Conservation (phyloP, 2,888 invertebrate genomes). For the Cryptophagus acutangulus region DNA sequence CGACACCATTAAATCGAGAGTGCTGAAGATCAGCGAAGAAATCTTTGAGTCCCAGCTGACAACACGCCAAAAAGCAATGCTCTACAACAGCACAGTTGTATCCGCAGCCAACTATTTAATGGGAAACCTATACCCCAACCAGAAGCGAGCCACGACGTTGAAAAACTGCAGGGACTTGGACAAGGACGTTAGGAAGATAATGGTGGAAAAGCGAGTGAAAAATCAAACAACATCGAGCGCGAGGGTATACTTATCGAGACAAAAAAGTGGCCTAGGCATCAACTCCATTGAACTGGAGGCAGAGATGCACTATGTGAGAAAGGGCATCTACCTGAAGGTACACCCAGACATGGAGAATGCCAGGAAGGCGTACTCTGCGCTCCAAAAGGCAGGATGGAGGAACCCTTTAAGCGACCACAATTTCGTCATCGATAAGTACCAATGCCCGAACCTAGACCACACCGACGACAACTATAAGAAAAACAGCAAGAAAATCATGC, state of each 20-base stretch:
- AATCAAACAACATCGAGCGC: not conserved
- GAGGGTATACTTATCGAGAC: not conserved
- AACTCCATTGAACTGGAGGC: not conserved
- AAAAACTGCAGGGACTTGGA: slow-evolving; percentile 17
- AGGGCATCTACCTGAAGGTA: not conserved
- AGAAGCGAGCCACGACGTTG: slow-evolving; percentile 14
- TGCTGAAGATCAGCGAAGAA: slow-evolving; percentile 1
- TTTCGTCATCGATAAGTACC: not conserved
- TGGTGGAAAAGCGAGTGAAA: not conserved
- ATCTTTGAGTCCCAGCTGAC: slow-evolving; percentile 6
- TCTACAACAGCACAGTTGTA: slow-evolving; percentile 10
- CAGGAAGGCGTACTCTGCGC: not conserved
- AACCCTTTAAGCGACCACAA: slow-evolving; percentile 1
- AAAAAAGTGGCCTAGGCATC: not conserved
- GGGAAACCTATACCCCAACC: slow-evolving; percentile 9
- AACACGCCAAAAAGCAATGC: slow-evolving; percentile 9
- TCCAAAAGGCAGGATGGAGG: slow-evolving; percentile 4
- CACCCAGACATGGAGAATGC: not conserved
- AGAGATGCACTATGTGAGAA: not conserved
- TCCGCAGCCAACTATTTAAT: slow-evolving; percentile 5
- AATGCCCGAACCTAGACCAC: not conserved
- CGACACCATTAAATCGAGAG: slow-evolving; percentile 1
- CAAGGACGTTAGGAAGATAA: slow-evolving; percentile 14
- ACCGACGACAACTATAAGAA: not conserved
- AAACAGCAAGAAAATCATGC: slow-evolving; percentile 7